phyloP scores from a whole-genome alignment of 2,888 invertebrate genomes.

The Plusia festucae region DNA sequence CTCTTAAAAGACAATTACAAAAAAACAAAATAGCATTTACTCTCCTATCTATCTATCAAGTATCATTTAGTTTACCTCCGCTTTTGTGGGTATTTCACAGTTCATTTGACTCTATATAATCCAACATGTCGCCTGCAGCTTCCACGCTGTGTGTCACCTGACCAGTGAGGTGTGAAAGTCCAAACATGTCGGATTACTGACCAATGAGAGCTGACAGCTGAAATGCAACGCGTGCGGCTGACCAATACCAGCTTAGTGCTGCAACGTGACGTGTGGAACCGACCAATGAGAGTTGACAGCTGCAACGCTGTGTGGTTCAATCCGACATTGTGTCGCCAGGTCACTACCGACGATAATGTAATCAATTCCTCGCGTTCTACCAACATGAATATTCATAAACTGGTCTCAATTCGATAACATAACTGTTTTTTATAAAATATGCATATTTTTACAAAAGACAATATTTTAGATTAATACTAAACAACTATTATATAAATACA shows the following conservation, averaged over 20 bases:
- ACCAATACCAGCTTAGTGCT: neutral
- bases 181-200: neutral
- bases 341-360: neutral
- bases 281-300: neutral
- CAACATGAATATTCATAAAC: slow-evolving; percentile 1
- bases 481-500: too few species aligned
- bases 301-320: neutral
- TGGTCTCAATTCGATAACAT: neutral
- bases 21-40: too few species aligned
- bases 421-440: neutral
- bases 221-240: too few species aligned
- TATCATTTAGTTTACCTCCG: neutral
- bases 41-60: too few species aligned
- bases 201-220: slow-evolving; percentile 2
- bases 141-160: neutral
- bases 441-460: neutral
- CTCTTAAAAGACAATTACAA: too few species aligned
- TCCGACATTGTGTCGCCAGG: slow-evolving; percentile 2
- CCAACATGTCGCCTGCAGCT: neutral
- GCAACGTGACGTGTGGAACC: neutral
- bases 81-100: neutral
- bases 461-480: too few species aligned
- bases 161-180: neutral
- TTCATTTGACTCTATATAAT: slow-evolving; percentile 4
- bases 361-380: neutral